Evolutionary conservation across 2,113 vertebrate species (phyloP).

Genomic region (Mobula birostris): DNA sequence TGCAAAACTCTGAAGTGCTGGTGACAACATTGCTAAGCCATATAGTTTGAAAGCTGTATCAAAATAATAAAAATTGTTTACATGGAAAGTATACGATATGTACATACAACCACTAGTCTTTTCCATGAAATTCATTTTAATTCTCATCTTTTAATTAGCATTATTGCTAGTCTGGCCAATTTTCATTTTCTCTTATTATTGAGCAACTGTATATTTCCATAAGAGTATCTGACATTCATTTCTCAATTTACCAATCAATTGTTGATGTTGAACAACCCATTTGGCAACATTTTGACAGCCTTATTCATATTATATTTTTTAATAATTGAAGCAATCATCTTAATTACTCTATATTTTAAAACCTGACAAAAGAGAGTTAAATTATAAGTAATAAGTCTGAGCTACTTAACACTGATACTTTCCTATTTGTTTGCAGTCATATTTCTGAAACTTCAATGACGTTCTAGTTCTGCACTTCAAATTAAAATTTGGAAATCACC

Average conservation of each 20-base stretch:
- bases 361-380: neutral
- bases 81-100: neutral
- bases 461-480: too few relatives aligned
- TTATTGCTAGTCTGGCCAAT: neutral
- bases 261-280: neutral
- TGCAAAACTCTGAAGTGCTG: neutral
- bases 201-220: neutral
- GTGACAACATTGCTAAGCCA: neutral
- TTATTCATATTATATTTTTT: neutral
- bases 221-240: neutral
- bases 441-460: neutral
- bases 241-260: neutral
- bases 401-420: neutral
- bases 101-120: neutral
- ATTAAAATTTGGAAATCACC: too few relatives aligned
- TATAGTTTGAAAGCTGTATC: neutral
- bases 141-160: neutral
- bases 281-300: neutral
- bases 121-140: neutral
- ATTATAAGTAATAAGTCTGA: neutral
- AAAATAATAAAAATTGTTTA: neutral
- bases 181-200: neutral
- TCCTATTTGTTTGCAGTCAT: neutral
- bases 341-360: neutral
- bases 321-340: neutral